phyloP scores from a whole-genome alignment of 1,140 invertebrate genomes.

The Drosophila mauritiana region DNA sequence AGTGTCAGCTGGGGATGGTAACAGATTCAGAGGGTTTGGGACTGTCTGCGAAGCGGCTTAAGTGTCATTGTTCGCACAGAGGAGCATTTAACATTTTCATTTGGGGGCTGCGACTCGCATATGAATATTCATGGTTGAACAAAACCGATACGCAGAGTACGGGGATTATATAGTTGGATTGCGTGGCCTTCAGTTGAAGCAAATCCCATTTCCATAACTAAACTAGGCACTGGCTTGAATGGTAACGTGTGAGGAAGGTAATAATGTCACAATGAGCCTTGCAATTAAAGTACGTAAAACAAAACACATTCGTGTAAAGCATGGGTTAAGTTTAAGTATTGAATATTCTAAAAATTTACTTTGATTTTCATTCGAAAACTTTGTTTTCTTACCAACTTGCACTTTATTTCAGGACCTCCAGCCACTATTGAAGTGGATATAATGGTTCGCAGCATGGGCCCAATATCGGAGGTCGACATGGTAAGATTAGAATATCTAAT shows the following conservation, averaged over 20 bases:
- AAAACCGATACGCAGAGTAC: slow-evolving; percentile 30
- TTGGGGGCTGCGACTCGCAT: slow-evolving; percentile 41
- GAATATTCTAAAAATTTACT: no score
- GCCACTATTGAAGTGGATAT: slow-evolving; percentile 93
- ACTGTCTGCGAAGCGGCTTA: slow-evolving; percentile 75
- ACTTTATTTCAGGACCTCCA: slow-evolving; percentile 87
- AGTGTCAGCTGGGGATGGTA: neutral
- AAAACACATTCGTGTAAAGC: neutral
- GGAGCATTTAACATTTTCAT: slow-evolving; percentile 73
- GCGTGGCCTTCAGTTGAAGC: slow-evolving; percentile 17
- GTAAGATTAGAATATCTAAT: slow-evolving; percentile 86
- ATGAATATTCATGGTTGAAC: slow-evolving; percentile 47
- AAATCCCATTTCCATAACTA: slow-evolving; percentile 11
- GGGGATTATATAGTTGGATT: slow-evolving; percentile 33
- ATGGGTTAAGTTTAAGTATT: neutral
- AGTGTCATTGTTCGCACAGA: slow-evolving; percentile 74
- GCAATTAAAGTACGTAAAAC: neutral
- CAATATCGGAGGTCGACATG: slow-evolving; percentile 95
- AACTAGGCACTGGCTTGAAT: neutral
- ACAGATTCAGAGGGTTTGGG: slow-evolving; percentile 24
- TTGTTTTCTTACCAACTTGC: no score
- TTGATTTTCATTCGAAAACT: no score
- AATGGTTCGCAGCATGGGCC: slow-evolving; percentile 94
- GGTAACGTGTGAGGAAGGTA: neutral
- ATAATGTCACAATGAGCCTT: neutral